Evolutionary conservation across 1,140 invertebrate genomes (phyloP), one percentile per base, ranked within the genome.

Genomic region (Xylocopa sonorina): DNA sequence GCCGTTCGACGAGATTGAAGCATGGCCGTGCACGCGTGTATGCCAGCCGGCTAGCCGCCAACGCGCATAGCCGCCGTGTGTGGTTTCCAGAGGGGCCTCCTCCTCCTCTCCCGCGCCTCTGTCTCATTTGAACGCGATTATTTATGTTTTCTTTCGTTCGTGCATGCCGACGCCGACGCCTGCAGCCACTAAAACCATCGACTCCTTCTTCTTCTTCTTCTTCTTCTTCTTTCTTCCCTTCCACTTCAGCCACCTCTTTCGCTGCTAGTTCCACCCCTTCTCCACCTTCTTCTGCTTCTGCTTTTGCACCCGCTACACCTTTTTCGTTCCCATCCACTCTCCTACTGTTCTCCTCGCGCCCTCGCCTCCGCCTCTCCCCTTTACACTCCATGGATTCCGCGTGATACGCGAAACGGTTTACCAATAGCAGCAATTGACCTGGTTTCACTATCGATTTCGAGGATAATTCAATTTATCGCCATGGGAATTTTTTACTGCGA

Each of bases 81-180:
- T 91, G 92, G 92, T 87, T 90, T 81, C 82, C 77, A 84, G 72
- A 80, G 78, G 60, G 68, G 63, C 63, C 72, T 66, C 62, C 51
- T 67, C 78, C 50, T 69, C 75, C 29, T 67, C 57, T 38, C 84
- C n/a, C 53, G 43, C 86, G 46, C 46, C 87, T 88, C 87, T 91
- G 92, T 93, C 93, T 93, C 92, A 93, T 93, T 93, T 92, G 91
- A 92, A 91, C 90, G 89, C 90, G 92, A 93, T 93, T 93, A 93
- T 93, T 93, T 93, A 93, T 93, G 92, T 93, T 93, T 93, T 92
- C 91, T 92, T 92, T 91, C 88, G 88, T 89, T 84, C 82, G 82
- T 78, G 74, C 83, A 50, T 57, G 73, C 81, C 83, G 85, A 87
- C 81, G 83, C 80, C 84, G 91, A 91, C 91, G 91, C 91, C 91